Conservation (phyloP, 2,888 invertebrate species). For the Cistogaster globosa region DNA sequence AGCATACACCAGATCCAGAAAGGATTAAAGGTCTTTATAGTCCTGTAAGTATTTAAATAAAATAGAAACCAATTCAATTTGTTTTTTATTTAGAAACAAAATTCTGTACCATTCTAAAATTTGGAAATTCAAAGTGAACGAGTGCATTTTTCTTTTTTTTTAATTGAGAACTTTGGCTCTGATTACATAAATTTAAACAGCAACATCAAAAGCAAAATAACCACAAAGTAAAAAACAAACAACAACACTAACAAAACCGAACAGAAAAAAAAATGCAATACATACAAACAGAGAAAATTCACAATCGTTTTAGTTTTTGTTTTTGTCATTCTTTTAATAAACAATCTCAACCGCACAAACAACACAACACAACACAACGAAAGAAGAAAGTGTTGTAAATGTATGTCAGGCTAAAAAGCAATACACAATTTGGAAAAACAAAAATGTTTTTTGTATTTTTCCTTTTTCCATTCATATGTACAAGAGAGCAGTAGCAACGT, state of each 20-base stretch:
- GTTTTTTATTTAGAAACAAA: no score
- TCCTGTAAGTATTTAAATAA: slow-evolving; percentile 78
- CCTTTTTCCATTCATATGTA: neutral
- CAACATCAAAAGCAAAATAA: slow-evolving; percentile 16
- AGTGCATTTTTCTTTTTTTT: neutral
- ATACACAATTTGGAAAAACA: slow-evolving; percentile 26
- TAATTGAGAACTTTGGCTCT: slow-evolving; percentile 1
- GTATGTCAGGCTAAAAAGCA: slow-evolving; percentile 55
- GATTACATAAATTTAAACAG: slow-evolving; percentile 55
- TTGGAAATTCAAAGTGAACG: slow-evolving; percentile 72
- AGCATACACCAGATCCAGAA: slow-evolving; percentile 81
- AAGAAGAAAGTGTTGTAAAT: slow-evolving; percentile 63
- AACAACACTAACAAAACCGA: slow-evolving; percentile 17
- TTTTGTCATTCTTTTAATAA: neutral
- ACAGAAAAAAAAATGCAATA: slow-evolving; percentile 29
- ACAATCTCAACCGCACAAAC: slow-evolving; percentile 7
- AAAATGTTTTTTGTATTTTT: slow-evolving; percentile 2
- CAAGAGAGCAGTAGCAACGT: slow-evolving; percentile 32
- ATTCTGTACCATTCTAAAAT: neutral
- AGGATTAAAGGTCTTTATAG: slow-evolving; percentile 80
- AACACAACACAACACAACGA: slow-evolving; percentile 28
- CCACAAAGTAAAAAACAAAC: slow-evolving; percentile 23
- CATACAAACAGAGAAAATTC: slow-evolving; percentile 43
- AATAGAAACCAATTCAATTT: neutral
- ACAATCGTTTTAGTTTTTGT: slow-evolving; percentile 19